Evolutionary conservation across 2,113 vertebrate genomes (phyloP), one percentile per base, ranked within the genome.

Genomic region (Vanacampus margaritifer): DNA sequence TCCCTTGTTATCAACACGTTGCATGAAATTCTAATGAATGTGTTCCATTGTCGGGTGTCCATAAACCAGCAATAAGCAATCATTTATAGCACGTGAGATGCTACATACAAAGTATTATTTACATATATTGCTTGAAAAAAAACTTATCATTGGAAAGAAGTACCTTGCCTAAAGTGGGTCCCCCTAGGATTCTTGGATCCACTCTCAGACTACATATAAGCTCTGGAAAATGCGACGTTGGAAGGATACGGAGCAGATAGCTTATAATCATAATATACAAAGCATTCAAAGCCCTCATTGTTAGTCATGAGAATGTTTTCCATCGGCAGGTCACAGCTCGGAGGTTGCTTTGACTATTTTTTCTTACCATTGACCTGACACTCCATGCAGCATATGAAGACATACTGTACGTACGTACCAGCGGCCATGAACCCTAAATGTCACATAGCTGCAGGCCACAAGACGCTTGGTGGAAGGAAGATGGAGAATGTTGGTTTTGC

Each of bases 221-320:
- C 79, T 68, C 26, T 6, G 66, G 74, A 74, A 76, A 87, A 87
- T 84, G 77, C 41, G 36, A 64, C 23, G 61, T 46, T 88, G 82
- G 84, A 85, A 73, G 64, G 54, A 82, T 51, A 72, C 48, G 26
- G 11, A 46, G 36, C 51, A 50, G 41, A 50, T 68, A 69, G 53
- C 73, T 82, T 74, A 68, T 65, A 68, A 76, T 76, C 21, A 46
- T 68, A 71, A 67, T 50, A 65, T 65, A 59, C 65, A 71, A 81
- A 84, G 69, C 76, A 86, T 69, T 81, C 71, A 71, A 32, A 61
- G 46, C 74, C 59, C 26, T 68, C 48, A 56, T 61, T 37, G 53
- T 64, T 64, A 75, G 60, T 64, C 66, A 10, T 80, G 74, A 85
- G 45, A 65, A 79, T 67, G 83, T 83, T 88, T 88, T 81, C 84